These are phyloP conservation scores for Apeira syringaria DNA, from an alignment of 2,888 invertebrate genomes.

Conservation along the genomic window DNA sequence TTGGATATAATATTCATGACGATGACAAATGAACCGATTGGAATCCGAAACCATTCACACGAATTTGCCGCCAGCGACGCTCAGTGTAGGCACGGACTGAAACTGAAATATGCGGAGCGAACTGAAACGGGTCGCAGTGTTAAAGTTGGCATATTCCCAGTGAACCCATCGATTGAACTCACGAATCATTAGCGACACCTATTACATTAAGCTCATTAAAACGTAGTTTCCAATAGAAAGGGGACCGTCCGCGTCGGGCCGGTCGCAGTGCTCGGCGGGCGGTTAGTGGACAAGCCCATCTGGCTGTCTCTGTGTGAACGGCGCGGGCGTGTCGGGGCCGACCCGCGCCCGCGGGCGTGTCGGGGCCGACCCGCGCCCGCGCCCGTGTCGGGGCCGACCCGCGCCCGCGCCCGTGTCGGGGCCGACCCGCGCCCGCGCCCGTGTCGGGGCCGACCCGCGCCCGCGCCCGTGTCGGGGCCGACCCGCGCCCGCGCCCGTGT, in stretches of 20 bases:
- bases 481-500: no score
- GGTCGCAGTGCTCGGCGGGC: background rate
- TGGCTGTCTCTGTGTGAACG: background rate
- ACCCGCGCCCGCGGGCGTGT: no score
- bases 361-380: background rate
- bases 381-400: no score
- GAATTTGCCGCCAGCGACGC: no score
- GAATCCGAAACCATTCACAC: no score
- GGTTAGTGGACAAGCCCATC: background rate
- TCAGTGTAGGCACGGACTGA: no score
- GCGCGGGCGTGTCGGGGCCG: no score
- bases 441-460: background rate
- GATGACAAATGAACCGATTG: no score
- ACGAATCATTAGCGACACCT: conserved; percentile 11
- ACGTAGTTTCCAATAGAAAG: background rate
- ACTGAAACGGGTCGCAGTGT: background rate
- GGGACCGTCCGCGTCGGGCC: background rate
- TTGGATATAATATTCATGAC: no score
- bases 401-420: no score
- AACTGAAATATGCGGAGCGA: background rate
- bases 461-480: no score
- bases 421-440: no score
- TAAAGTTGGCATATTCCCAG: background rate
- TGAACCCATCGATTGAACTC: conserved; percentile 1
- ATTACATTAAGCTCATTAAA: conserved; percentile 15